Evolutionary conservation across 2,797 vertebrate species (phyloP), one percentile per base, ranked within the genome.

Genomic region (Zonotrichia albicollis): DNA sequence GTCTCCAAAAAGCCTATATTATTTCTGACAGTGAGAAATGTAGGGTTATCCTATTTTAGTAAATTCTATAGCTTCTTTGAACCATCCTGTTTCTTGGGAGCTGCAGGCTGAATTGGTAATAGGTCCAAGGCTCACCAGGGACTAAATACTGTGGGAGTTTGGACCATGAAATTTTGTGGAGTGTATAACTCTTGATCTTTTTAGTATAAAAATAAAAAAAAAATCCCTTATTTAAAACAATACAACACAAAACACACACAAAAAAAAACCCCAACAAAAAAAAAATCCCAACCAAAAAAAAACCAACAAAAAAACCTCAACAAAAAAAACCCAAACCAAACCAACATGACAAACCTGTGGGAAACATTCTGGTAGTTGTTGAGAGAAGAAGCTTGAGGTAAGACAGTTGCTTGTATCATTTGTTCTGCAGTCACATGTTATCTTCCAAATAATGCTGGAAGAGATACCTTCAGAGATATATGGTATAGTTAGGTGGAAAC

Each of bases 41-140:
- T 73, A 29, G 16, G 34, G 16, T 66, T 53, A 66, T 84, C 40
- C n/a, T 73, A 38, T 60, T 92, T 70, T 65, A 84, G 54, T 76
- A 83, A 92, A 86, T 89, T 86, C 42, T 86, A 5, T 62, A 76
- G 21, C 11, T 90, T 93, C 62, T 80, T 85, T 79, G 76, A 90
- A 88, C 20, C 22, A 42, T 61, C 30, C 13, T 65, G 0, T 54
- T 78, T 75, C 72, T 54, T 76, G 29, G 46, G n/a, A 87, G 17
- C 36, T 87, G 72, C 65, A 77, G 65, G 43, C 26, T 74, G 71
- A 93, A 58, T 51, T 86, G 32, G 14, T 66, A 48, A 67, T 25
- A 57, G 42, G 20, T 75, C 55, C 53, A 90, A 53, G 64, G 6
- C 13, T 38, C 48, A 81, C 12, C 43, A 66, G 25, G 14, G 30